phyloP scores from a whole-genome alignment of 1,140 invertebrate genomes.

The Apolygus lucorum region DNA sequence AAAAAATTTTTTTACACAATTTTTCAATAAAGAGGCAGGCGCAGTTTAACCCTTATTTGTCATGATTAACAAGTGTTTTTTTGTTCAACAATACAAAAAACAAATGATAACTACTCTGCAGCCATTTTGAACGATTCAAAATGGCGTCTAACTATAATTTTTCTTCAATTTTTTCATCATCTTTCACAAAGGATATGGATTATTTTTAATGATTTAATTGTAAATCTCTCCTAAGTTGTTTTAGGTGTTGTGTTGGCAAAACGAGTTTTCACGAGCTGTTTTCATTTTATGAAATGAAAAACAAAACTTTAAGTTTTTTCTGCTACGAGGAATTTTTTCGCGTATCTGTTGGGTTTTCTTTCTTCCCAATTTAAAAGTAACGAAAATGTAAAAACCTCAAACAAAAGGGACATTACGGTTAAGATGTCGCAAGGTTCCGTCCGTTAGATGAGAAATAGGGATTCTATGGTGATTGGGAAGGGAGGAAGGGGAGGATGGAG shows the following conservation, averaged over 20 bases:
- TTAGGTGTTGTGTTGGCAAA: neutral
- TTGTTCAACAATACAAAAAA: slow-evolving; percentile 20
- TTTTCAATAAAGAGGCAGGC: slow-evolving; percentile 23
- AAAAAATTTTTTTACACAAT: slow-evolving; percentile 18
- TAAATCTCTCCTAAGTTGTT: neutral
- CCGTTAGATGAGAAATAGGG: too few relatives aligned
- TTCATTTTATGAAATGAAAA: too few relatives aligned
- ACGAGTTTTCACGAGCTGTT: neutral
- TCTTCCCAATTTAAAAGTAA: too few relatives aligned
- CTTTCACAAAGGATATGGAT: slow-evolving; percentile 8
- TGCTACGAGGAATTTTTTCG: too few relatives aligned
- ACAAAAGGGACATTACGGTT: too few relatives aligned
- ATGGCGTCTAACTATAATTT: slow-evolving; percentile 3
- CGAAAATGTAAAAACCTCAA: too few relatives aligned
- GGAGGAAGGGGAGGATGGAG: neutral
- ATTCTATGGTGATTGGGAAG: too few relatives aligned
- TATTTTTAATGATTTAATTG: neutral
- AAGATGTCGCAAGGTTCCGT: too few relatives aligned
- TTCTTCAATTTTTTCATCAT: neutral
- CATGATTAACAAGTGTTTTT: slow-evolving; percentile 27
- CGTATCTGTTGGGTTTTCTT: too few relatives aligned
- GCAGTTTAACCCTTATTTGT: slow-evolving; percentile 28
- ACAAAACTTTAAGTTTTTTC: too few relatives aligned
- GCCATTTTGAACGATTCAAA: neutral
- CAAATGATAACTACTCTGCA: slow-evolving; percentile 11